These are phyloP conservation scores for Molossus molossus DNA, from an alignment of 2,797 vertebrate species.

Conservation along the genomic window DNA sequence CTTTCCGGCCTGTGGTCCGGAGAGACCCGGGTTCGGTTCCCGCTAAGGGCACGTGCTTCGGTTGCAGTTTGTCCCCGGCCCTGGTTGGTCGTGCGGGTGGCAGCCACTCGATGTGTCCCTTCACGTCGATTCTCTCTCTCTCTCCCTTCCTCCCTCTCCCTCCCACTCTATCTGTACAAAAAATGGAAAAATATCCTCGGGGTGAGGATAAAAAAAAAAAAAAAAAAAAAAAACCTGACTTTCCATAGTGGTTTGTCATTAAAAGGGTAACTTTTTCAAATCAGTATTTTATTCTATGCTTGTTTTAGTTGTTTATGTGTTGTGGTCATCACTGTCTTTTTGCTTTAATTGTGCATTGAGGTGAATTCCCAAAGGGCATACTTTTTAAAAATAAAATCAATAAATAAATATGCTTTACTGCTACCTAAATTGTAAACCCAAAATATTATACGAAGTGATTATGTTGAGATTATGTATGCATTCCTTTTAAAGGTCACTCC, in stretches of 20 bases:
- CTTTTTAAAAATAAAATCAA: constrained; percentile 65
- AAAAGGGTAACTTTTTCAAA: constrained; percentile 44
- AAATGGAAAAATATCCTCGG: too few species aligned
- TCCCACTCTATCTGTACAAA: too few species aligned
- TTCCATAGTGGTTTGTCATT: not conserved
- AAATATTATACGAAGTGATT: constrained; percentile 61
- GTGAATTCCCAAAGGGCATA: constrained; percentile 63
- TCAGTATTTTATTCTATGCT: constrained; percentile 20
- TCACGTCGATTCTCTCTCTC: too few species aligned
- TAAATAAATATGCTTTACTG: constrained; percentile 43
- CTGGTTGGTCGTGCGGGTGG: too few species aligned
- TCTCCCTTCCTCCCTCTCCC: too few species aligned
- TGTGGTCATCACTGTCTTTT: constrained; percentile 50
- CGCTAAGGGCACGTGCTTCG: too few species aligned
- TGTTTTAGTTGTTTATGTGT: constrained; percentile 33
- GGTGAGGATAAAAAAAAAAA: too few species aligned
- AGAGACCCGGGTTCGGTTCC: too few species aligned
- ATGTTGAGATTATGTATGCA: constrained; percentile 48
- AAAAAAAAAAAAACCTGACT: constrained; percentile 33
- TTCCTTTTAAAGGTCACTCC: constrained; percentile 75
- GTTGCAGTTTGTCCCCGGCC: too few species aligned
- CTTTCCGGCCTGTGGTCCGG: too few species aligned
- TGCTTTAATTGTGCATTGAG: constrained; percentile 55
- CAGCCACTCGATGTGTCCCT: too few species aligned
- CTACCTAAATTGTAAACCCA: constrained; percentile 61